Base-by-base conservation (phyloP, 2,888 invertebrate species). In the Choristoneura rosaceana region DNA sequence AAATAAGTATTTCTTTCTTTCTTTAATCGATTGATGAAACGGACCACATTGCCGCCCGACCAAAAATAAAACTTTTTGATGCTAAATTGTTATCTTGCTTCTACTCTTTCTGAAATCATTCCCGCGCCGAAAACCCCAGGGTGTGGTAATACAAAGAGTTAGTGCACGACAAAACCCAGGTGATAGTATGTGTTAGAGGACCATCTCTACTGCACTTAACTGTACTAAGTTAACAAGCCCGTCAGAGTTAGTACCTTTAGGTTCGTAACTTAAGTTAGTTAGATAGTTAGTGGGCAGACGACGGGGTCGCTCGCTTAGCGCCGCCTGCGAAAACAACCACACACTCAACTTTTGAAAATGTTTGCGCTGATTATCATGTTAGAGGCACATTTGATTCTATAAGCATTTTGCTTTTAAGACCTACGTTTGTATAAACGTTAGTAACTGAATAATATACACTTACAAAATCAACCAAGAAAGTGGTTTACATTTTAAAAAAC, bases 251-350 rank as follows among this genome's bases (percentile, higher is more conserved):
- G 93, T 93, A 93, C 93, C 93, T 93, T 71, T 92, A 86, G 83
- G 82, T 86, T 88, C 84, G 86, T 89, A 88, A 88, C 86, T 89
- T 90, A 91, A 84, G 85, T 87, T 87, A 89, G 89, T 87, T 86
- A 86, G 85, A 52, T 52, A 52, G 61, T 89, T 87, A 89, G 86
- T 82, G 84, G 79, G 82, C 87, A 81, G 84, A 84, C 85, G 82
- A 82, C 81, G 85, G 81, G 80, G 77, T 85, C 82, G 84, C 81
- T 79, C 82, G 83, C 85, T 89, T 94, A 94, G 86, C 93, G 93
- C 93, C 93, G 93, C 88, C 93, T 94, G 93, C 86, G 91, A 90
- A 93, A 87, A 91, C 87, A 93, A 90, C 86, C 91, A 92, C 84
- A 90, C 82, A 84, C 85, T 87, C 84, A 85, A 76, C 81, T 84